Base-by-base conservation (phyloP, 2,888 invertebrate species). In the Lydus trimaculatus region DNA sequence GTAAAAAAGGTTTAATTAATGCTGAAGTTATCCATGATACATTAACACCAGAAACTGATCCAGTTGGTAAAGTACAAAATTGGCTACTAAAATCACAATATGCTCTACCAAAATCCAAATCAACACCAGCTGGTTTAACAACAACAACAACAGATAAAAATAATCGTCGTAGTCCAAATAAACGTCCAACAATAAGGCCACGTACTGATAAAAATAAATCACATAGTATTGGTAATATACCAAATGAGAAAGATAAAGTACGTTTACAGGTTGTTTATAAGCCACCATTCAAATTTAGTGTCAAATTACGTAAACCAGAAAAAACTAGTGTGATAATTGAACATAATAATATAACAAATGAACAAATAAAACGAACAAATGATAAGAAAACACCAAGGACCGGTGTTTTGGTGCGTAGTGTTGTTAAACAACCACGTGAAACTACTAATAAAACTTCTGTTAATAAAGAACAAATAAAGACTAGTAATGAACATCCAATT, bases 191-290 rank as follows among this genome's bases (percentile, higher is more conserved):
- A 4, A 85, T 87, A 28, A 85, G 88, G 79, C 87, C 88, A 73
- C 78, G 83, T 65, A 76, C 82, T n/a, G 85, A 84, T 73, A 90
- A 90, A 78, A 91, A 91, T 75, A 91, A 92, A 79, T 82, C 84
- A 56, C 83, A 82, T 71, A 93, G 93, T 78, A 90, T 91, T 70
- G 92, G 91, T 20, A 92, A 92, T 79, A 87, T 93, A 48, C 84
- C 90, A n/a, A 86, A 87, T 58, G 85, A 85, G 70, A 85, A 85
- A 68, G 89, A 89, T 69, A 93, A 93, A 82, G 90, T 94, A 13
- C 90, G 93, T 74, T 86, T 95, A 25, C 95, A 95, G 84, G 94
- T 95, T 39, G 93, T 95, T 31, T 95, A 94, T 83, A 94, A 94
- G 82, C 94, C 95, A 63, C 95, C 95, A 13, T 95, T 95, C 85